Conservation (phyloP, 2,113 vertebrate species). For the Mirza zaza region DNA sequence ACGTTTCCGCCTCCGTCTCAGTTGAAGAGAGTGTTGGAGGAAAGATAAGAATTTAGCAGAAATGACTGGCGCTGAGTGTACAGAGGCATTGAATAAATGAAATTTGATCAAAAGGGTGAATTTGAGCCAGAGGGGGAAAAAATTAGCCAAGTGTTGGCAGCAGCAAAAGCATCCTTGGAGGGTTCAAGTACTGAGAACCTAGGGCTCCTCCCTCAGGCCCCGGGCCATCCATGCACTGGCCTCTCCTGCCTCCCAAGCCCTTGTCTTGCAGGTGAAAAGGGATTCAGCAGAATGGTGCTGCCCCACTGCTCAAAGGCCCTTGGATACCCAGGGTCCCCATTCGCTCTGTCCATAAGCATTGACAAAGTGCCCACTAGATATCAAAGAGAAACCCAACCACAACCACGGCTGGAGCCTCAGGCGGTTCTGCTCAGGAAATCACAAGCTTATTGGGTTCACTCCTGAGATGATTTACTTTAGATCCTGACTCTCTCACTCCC, state of each 20-base stretch:
- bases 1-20: not conserved
- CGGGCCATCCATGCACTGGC: accelerated
- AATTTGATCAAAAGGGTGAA: constrained; percentile 45
- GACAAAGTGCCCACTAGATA: not conserved
- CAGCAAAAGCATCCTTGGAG: not conserved
- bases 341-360: not conserved
- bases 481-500: not conserved
- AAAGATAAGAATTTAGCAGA: constrained; percentile 19
- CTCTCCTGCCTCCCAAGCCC: not conserved
- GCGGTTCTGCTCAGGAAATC: not conserved
- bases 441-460: not conserved
- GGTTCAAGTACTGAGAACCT: not conserved
- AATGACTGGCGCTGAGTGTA: not conserved
- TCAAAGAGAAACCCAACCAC: not conserved
- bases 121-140: not conserved
- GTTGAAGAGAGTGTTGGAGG: not conserved
- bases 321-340: too few species aligned
- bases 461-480: not conserved
- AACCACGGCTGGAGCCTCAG: not conserved
- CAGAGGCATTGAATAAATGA: constrained; percentile 14
- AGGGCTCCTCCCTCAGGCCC: not conserved
- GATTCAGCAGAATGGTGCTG: not conserved
- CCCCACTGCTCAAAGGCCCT: not conserved
- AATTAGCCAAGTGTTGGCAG: constrained; percentile 38
- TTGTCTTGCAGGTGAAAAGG: not conserved